Percentiles rank a stretch among this genome's conserved stretches.
Evolutionary conservation across 2,797 vertebrate genomes (phyloP).

Genomic region (Synanceia verrucosa): DNA sequence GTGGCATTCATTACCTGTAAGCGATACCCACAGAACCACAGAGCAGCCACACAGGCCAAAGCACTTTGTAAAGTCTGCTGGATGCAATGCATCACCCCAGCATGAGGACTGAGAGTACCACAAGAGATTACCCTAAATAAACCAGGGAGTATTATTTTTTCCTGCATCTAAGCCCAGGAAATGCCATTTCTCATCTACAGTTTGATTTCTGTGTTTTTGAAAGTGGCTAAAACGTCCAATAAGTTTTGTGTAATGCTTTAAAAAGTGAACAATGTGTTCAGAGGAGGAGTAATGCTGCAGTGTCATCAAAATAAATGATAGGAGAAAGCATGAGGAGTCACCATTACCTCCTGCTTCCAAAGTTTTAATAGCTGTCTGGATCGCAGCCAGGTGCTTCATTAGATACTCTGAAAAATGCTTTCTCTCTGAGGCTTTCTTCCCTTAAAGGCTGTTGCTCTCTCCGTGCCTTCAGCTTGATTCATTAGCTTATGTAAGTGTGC

Average conservation of each 20-base stretch:
- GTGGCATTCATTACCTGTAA: conserved; percentile 59
- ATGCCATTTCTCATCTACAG: neutral
- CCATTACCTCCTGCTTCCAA: neutral
- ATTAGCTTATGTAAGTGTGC: conserved; percentile 10
- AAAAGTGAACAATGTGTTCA: neutral
- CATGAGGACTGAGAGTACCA: neutral
- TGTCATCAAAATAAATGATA: neutral
- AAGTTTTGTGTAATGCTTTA: neutral
- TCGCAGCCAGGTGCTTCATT: conserved; percentile 33
- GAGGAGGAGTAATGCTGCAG: neutral
- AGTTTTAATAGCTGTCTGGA: conserved; percentile 26
- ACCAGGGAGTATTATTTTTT: neutral
- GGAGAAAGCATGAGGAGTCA: neutral
- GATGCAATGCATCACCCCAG: neutral
- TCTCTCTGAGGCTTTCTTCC: conserved; percentile 24
- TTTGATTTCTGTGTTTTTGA: neutral
- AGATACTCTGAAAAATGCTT: conserved; percentile 4
- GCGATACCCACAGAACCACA: conserved; percentile 34
- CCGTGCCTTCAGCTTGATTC: conserved; percentile 42
- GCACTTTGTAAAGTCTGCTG: neutral
- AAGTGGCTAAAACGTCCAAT: neutral
- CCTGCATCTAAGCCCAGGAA: neutral
- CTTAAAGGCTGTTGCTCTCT: conserved; percentile 15
- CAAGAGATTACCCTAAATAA: neutral
- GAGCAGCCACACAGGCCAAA: conserved; percentile 16